These are phyloP conservation scores for Portunus trituberculatus DNA, from an alignment of 1,140 invertebrate genomes.

Conservation along the genomic window DNA sequence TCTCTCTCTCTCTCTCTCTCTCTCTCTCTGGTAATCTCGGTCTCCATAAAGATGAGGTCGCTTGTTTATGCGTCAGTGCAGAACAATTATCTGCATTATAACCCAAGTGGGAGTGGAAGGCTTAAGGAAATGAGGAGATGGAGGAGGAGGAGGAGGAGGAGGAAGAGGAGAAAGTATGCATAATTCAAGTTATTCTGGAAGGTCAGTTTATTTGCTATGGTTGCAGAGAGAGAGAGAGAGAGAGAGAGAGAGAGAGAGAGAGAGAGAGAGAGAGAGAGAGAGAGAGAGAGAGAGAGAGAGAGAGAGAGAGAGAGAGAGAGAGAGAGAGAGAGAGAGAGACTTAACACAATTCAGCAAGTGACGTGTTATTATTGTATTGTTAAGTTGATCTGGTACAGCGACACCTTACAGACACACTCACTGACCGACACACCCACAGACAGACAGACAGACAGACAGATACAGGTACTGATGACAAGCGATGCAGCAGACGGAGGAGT, in stretches of 20 bases:
- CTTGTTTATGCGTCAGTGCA: slow-evolving; percentile 42
- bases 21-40: not conserved
- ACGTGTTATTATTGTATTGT: too few relatives aligned
- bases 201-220: not conserved
- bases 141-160: not conserved
- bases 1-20: slow-evolving; percentile 7
- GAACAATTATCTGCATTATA: slow-evolving; percentile 39
- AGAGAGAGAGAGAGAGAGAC: not conserved
- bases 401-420: too few relatives aligned
- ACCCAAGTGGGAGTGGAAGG: slow-evolving; percentile 13
- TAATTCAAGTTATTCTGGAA: not conserved
- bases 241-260: too few relatives aligned
- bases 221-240: not conserved
- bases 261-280: not conserved
- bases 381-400: too few relatives aligned
- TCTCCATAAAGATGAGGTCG: slow-evolving; percentile 39
- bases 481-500: not conserved
- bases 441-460: not conserved
- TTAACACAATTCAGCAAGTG: too few relatives aligned
- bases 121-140: not conserved
- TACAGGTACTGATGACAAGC: not conserved
- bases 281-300: too few relatives aligned
- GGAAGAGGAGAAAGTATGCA: not conserved
- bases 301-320: too few relatives aligned
- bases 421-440: too few relatives aligned